Evolutionary conservation across 2,888 invertebrate genomes (phyloP), one percentile per base, ranked within the genome.

Genomic region (Syrphus vitripennis): DNA sequence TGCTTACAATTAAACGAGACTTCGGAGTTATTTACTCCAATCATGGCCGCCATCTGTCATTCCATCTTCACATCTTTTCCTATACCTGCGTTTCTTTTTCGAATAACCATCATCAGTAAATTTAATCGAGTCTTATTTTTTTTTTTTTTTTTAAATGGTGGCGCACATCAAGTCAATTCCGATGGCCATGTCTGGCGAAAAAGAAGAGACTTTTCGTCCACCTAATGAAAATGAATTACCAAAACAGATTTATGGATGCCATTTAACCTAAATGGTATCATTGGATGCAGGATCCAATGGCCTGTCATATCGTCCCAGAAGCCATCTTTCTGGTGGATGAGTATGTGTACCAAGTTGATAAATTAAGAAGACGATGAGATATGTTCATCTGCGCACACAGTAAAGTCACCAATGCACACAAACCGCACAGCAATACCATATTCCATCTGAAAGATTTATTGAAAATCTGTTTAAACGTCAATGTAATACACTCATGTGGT

Each of bases 181-280:
- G 16, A 42, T 74, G 61, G 26, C 80, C 70, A 70, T 29, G 59
- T n/a, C 67, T 29, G 19, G 37, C 5, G 4, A 19, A 10, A 19
- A 10, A 55, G 63, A 63, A 59, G 76, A 26, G 76, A 81, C 71
- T 72, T 71, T 84, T 84, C 81, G 76, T 71, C 40, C 48, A 72
- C 77, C 82, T 86, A 86, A 86, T 86, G 82, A 86, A 86, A 86
- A 86, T 86, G 82, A 82, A 86, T 86, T 82, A 74, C 77, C 82
- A 77, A 82, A 86, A 78, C 70, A 61, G 86, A 86, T 86, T 86
- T 86, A 86, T 82, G 74, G 82, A 77, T 74, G 70, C 69, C 78
- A 86, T 86, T 86, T 82, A 82, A 82, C 82, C 65, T 74, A 69
- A 82, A 86, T 82, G 77, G 86, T 86, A 86, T 86, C 78, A 86